Percentiles rank a stretch among this genome's conserved stretches.
Conservation (phyloP, 2,113 vertebrate genomes). For the Cyanoliseus patagonus region DNA sequence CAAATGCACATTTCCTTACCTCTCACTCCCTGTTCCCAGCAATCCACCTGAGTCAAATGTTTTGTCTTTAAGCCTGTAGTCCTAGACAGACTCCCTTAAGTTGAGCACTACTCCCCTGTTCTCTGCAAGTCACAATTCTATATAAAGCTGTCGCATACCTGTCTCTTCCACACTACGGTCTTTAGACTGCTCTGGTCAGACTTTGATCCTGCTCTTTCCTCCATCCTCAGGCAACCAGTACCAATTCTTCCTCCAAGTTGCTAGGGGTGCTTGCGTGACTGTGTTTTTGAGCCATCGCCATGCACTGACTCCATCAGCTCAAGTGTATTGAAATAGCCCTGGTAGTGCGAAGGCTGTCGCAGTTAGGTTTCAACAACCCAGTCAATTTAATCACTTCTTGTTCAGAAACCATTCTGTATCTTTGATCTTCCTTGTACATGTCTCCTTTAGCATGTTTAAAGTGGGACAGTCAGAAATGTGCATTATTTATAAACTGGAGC, state of each 20-base stretch:
- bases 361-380: not conserved
- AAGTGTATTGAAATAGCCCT: not conserved
- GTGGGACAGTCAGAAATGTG: not conserved
- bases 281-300: not conserved
- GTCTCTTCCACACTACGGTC: not conserved
- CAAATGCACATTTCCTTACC: not conserved
- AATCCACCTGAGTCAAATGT: not conserved
- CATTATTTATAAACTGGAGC: not conserved
- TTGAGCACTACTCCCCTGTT: not conserved
- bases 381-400: not conserved
- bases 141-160: fast-evolving
- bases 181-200: not conserved
- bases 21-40: not conserved
- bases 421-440: not conserved
- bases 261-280: not conserved
- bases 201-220: not conserved
- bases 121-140: not conserved
- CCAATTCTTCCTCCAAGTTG: not conserved
- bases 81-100: not conserved
- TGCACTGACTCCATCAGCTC: not conserved
- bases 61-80: fast-evolving
- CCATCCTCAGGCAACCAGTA: not conserved
- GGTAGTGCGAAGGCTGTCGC: not conserved
- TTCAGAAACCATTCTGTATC: not conserved
- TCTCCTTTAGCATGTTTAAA: not conserved